Evolutionary conservation across 2,113 vertebrate species (phyloP).

Genomic region (Mus spicilegus): DNA sequence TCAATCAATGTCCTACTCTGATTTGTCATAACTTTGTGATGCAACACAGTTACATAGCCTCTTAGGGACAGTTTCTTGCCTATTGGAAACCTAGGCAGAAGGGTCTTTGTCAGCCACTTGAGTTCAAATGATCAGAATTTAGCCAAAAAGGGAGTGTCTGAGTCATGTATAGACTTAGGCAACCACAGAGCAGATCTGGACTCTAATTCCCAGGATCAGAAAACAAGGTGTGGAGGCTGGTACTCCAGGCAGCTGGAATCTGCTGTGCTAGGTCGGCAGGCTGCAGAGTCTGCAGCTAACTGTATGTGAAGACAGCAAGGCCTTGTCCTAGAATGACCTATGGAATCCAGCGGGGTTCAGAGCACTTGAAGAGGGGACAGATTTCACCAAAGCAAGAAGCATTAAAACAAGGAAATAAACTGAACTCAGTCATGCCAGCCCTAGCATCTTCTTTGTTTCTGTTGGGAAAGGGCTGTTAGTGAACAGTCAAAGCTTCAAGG

Average conservation of each 20-base stretch:
- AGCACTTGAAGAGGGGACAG: background rate
- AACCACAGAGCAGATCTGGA: fast-evolving
- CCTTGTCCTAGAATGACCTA: background rate
- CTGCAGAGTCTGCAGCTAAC: background rate
- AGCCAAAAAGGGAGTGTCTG: background rate
- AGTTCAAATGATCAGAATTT: background rate
- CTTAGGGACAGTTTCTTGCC: background rate
- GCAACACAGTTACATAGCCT: background rate
- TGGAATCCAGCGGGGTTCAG: background rate
- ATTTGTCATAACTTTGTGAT: background rate
- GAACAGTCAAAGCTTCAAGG: background rate
- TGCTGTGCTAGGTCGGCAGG: background rate
- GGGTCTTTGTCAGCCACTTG: background rate
- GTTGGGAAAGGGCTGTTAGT: background rate
- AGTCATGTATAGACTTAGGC: background rate
- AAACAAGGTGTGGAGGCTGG: fast-evolving
- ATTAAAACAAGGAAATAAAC: conserved; percentile 6
- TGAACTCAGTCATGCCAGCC: background rate
- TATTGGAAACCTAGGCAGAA: background rate
- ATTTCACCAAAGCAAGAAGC: conserved; percentile 20
- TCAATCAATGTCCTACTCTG: background rate
- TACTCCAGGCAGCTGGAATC: background rate
- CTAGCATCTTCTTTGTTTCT: conserved; percentile 40
- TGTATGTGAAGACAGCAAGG: background rate
- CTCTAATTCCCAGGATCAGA: background rate